Percentiles rank a stretch among this genome's conserved stretches.
Evolutionary conservation across 37 sponge, comb jelly and placozoan species (phyloP).

Genomic region (Ianthella basta): DNA sequence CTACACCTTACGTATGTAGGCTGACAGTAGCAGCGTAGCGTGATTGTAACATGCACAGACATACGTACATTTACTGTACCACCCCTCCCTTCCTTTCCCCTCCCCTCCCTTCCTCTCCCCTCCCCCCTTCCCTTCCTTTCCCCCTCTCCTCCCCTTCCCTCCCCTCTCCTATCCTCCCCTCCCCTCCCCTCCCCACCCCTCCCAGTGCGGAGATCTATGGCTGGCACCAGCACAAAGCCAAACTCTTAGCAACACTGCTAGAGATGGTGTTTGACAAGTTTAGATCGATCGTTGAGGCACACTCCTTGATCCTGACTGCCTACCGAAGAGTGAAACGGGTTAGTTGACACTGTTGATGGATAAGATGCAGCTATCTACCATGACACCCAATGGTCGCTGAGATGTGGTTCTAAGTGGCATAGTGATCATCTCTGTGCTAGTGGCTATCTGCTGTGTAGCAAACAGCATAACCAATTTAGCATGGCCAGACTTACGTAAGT

Average conservation of each 20-base stretch:
- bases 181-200: background rate
- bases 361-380: background rate
- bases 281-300: conserved; percentile 83
- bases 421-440: no score
- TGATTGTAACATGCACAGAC: no score
- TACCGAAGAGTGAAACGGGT: conserved; percentile 44
- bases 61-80: background rate
- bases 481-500: no score
- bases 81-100: background rate
- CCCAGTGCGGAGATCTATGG: conserved; percentile 23
- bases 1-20: no score
- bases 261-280: conserved; percentile 82
- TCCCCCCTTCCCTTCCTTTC: background rate
- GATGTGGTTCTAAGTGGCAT: no score
- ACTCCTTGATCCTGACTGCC: conserved; percentile 63
- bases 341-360: background rate
- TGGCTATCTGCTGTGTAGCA: no score
- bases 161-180: background rate
- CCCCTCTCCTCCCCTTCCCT: background rate
- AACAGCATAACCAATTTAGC: no score
- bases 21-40: no score
- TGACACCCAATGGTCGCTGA: no score
- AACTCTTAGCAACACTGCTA: conserved; percentile 76
- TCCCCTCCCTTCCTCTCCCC: background rate
- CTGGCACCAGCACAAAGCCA: conserved; percentile 63